Base-by-base conservation (phyloP, 1,140 invertebrate genomes). In the Berghia stephanieae region DNA sequence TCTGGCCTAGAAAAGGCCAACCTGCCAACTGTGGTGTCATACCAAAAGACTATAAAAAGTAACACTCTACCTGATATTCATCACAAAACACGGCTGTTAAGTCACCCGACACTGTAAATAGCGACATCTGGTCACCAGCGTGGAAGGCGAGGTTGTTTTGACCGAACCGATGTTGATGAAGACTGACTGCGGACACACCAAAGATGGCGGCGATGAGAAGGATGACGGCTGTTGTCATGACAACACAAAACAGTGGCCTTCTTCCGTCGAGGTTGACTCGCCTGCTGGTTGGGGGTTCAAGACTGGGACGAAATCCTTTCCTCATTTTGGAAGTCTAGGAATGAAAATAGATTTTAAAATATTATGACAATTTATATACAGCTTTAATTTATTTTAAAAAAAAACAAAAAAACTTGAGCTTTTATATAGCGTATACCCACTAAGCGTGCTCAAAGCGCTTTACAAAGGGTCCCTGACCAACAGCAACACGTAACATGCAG, bases 131-230 rank as follows among this genome's bases (percentile, higher is more conserved):
- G 21, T 70, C 40, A 31, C 18, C 4, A 2, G 31, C 42, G 34
- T 67, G 36, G 18, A 24, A n/a, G 34, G n/a, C 21, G 2, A 21
- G 24, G n/a, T 40, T 44, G 43, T 70, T 70, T n/a, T 16, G 6
- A 43, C 24, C 6, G 34, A 70, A 70, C 4, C 68, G 68, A 27
- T 70, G 68, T 27, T 6, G 8, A 43, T 24, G 46, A 34, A 70
- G 34, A 27, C 46, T 70, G 40, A 40, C 43, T 1, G 2, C 68
- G 1, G 68, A 70, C 68, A 70, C 68, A 27, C 68, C 68, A 70
- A 70, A 70, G 31, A 70, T 70, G 21, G 43, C 34, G 34, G 46
- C 43, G 21, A 70, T 43, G 1, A 70, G 43, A 44, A 70, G 1
- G 31, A 31, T 40, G 40, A 70, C 68, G 3, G 34, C 3, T 27